Evolutionary conservation across 2,888 invertebrate genomes (phyloP), one percentile per base, ranked within the genome.

Genomic region (Rhagonycha lutea): DNA sequence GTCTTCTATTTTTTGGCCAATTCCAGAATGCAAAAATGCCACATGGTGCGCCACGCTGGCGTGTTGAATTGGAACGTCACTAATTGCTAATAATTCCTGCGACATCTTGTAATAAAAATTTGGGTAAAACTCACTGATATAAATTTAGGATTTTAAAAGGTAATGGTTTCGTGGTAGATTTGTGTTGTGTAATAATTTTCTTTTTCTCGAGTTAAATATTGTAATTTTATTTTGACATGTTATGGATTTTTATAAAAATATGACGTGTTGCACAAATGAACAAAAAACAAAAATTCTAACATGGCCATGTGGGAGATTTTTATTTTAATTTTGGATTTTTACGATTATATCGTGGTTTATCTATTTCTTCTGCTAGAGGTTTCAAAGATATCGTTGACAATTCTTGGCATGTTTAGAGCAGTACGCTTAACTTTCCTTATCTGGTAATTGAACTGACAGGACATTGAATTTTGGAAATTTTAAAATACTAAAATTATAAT

Each of bases 11-110:
- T 83, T 81, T 71, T 83, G 85, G 5, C 81, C 78, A 26, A 87
- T 77, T 81, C 84, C 84, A 72, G 85, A 83, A 72, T 86, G 86
- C 76, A 87, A 79, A 72, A 86, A 83, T 14, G 84, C 83, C 12
- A 86, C 82, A 75, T 84, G 84, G 23, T 65, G 63, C 2, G 63
- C 7, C 11, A 24, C 11, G 18, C 11, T 63, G 12, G 18, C 18
- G 4, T 24, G 23, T 65, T 24, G 23, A n/a, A n/a, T 47, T 65
- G n/a, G 23, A 24, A n/a, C n/a, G 26, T 65, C 24, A 24, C 24
- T 24, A n/a, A 65, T 26, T 26, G 63, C 63, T 23, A 65, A 14
- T 65, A 65, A 24, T 65, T 65, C 63, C 8, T 65, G 8, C 63
- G 47, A 47, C 47, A 47, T 47, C 1, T 47, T 47, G 2, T n/a